phyloP scores from a whole-genome alignment of 2,888 invertebrate genomes.

The Lissonota sp. region DNA sequence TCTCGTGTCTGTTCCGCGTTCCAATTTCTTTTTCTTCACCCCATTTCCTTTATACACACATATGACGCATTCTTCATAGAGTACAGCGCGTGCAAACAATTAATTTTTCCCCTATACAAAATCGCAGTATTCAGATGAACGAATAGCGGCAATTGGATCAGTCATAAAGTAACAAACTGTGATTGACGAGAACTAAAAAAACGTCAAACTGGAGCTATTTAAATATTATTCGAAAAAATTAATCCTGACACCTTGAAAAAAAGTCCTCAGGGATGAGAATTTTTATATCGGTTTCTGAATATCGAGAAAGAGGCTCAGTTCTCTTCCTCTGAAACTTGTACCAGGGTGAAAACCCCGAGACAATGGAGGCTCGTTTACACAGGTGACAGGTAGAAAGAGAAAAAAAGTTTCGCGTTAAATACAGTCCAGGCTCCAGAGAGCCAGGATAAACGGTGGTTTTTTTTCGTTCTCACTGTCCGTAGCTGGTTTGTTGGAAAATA shows the following conservation, averaged over 20 bases:
- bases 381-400: slow-evolving; percentile 42
- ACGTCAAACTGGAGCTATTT: too few relatives aligned
- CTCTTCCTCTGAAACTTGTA: slow-evolving; percentile 27
- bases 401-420: slow-evolving; percentile 34
- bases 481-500: too few relatives aligned
- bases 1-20: slow-evolving; percentile 6
- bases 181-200: too few relatives aligned
- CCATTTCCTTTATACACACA: background rate
- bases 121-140: too few relatives aligned
- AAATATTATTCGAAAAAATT: too few relatives aligned
- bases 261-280: too few relatives aligned
- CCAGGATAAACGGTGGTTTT: slow-evolving; percentile 12
- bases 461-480: background rate
- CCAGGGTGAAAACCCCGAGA: slow-evolving; percentile 17
- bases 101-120: too few relatives aligned
- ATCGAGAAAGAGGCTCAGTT: slow-evolving; percentile 33
- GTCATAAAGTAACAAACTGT: too few relatives aligned
- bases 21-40: slow-evolving; percentile 12
- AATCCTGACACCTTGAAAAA: too few relatives aligned
- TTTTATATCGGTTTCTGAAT: slow-evolving; percentile 5
- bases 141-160: too few relatives aligned
- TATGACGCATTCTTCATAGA: background rate
- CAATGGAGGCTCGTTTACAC: slow-evolving; percentile 44
- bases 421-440: slow-evolving; percentile 11
- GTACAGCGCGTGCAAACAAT: too few relatives aligned